Conservation (phyloP, 2,888 invertebrate species). For the Athripsodes cinereus region DNA sequence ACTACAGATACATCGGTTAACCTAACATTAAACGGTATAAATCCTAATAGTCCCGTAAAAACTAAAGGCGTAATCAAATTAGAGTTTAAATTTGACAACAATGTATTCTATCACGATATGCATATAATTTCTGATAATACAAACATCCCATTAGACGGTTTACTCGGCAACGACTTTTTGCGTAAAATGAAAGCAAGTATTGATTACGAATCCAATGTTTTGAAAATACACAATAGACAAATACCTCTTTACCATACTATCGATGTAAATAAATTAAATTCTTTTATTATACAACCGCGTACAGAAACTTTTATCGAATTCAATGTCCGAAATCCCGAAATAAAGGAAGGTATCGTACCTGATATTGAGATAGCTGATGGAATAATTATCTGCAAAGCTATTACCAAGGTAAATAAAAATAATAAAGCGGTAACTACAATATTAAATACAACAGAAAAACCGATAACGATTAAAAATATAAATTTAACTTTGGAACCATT, state of each 20-base stretch:
- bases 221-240: background rate
- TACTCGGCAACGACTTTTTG: conserved; percentile 9
- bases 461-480: background rate
- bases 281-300: background rate
- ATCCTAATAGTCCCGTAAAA: conserved; percentile 3
- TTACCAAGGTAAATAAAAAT: background rate
- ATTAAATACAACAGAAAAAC: conserved; percentile 6
- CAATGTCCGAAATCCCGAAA: conserved; percentile 7
- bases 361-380: conserved; percentile 6
- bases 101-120: background rate
- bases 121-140: conserved; percentile 4
- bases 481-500: background rate
- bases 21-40: conserved; percentile 8
- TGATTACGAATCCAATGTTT: conserved; percentile 5
- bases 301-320: conserved; percentile 7
- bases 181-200: conserved; percentile 2
- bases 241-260: background rate
- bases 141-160: conserved; percentile 10
- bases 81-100: background rate
- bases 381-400: conserved; percentile 3
- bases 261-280: background rate
- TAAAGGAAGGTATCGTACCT: conserved; percentile 3
- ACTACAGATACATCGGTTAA: background rate
- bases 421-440: background rate
- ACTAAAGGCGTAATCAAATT: conserved; percentile 6